Base-by-base conservation (phyloP, 2,797 vertebrate species). In the Tympanoctomys barrerae region DNA sequence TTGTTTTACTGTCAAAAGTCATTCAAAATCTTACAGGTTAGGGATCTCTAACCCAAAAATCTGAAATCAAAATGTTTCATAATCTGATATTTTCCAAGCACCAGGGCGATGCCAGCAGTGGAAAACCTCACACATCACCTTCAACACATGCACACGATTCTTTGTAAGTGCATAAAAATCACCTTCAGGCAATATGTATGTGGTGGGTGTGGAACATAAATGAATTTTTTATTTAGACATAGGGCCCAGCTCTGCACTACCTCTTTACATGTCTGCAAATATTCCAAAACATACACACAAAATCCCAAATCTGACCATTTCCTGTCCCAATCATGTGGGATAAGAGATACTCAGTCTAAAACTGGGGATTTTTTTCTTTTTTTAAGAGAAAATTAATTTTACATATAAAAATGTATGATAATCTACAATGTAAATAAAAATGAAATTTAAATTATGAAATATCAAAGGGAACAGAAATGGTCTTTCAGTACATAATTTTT, bases 401-500 rank as follows among this genome's bases (percentile, higher is more conserved):
- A 36, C 89, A 81, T 88, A 93, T 26, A 82, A 88, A 22, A 39
- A 85, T 10, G 5, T 66, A 93, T 81, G 61, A 59, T 77, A 89
- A 21, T 86, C n/a, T 21, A 79, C 31, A 86, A 77, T 57, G 81
- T 79, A 84, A 94, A 79, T 66, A 22, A 95, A 95, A 91, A 28
- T 70, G 28, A 89, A 93, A 96, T 83, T 77, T 26, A 91, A 89
- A 96, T 70, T 81, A 82, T 28, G 79, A 77, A 22, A 77, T n/a
- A 24, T 57, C 90, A 49, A 24, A 87, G 49, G 71, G 5, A 87
- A 94, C 31, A 92, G 54, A 39, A 64, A 85, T 75, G 49, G 46
- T 49, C 52, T 62, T 2, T 12, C 42, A 82, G n/a, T 82, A 57
- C 49, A 26, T 66, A 49, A 89, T 73, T 92, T 64, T 39, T 82